Percentiles rank a stretch among this genome's conserved stretches.
Conservation (phyloP, 2,888 invertebrate genomes). For the Apodemia zela region DNA sequence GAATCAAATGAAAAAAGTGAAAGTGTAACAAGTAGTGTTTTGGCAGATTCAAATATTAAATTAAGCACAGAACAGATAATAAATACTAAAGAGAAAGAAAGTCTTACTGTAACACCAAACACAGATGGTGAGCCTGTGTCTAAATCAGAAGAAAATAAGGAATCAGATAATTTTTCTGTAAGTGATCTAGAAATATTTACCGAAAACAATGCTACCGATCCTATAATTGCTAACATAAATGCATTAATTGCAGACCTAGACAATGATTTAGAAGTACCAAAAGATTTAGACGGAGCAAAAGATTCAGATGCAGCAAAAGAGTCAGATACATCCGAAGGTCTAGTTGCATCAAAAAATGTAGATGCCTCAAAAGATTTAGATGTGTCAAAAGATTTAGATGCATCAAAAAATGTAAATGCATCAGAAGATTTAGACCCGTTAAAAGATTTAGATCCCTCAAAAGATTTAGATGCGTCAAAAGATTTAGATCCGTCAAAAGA, state of each 20-base stretch:
- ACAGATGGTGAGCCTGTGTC: background rate
- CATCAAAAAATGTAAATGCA: too few species aligned
- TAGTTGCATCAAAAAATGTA: background rate
- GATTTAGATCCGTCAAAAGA: too few species aligned
- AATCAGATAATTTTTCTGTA: slow-evolving; percentile 46
- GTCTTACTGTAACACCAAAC: background rate
- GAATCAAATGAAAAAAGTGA: background rate
- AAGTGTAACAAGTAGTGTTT: background rate
- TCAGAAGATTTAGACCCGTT: background rate
- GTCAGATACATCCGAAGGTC: background rate
- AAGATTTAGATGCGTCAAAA: too few species aligned
- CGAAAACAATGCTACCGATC: slow-evolving; percentile 53
- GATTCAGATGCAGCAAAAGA: slow-evolving; percentile 40
- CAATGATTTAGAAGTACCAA: slow-evolving; percentile 48
- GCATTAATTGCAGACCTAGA: slow-evolving; percentile 62
- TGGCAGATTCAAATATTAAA: background rate
- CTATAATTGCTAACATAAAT: slow-evolving; percentile 60
- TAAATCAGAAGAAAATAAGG: background rate
- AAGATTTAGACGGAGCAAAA: slow-evolving; percentile 38
- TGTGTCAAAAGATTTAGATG: too few species aligned
- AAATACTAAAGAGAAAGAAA: slow-evolving; percentile 2
- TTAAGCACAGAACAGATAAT: background rate
- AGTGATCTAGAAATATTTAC: slow-evolving; percentile 60
- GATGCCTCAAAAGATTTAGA: too few species aligned
- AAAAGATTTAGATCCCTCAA: background rate